Conservation (phyloP, 2,113 vertebrate species). For the Tenrec ecaudatus region DNA sequence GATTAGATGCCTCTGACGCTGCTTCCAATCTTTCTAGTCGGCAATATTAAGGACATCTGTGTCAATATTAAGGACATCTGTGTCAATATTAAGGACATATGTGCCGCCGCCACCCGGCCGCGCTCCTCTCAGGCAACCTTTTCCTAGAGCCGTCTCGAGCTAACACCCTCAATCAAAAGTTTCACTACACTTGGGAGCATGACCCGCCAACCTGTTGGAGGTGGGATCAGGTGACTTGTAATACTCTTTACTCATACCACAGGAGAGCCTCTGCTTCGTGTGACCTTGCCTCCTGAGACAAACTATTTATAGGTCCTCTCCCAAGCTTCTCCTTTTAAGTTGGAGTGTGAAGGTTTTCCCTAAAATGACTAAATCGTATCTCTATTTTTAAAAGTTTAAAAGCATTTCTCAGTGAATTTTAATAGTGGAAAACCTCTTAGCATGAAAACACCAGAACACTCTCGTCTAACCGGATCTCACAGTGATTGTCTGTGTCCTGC, state of each 20-base stretch:
- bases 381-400: slow-evolving; percentile 55
- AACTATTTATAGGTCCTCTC: slow-evolving; percentile 22
- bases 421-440: slow-evolving; percentile 23
- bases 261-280: neutral
- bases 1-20: neutral
- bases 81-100: neutral
- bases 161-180: slow-evolving; percentile 18
- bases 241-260: neutral
- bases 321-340: slow-evolving; percentile 43
- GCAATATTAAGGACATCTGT: neutral
- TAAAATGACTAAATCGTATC: slow-evolving; percentile 15
- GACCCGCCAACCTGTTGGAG: neutral
- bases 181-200: neutral
- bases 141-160: neutral
- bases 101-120: neutral
- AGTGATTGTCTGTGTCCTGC: neutral
- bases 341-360: slow-evolving; percentile 41
- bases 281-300: neutral
- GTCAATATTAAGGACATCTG: neutral
- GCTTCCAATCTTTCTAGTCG: neutral
- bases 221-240: neutral
- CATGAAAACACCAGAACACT: neutral
- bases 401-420: slow-evolving; percentile 52
- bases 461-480: neutral
- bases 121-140: neutral